A percentile compares a stretch with the other conserved stretches of the same genome.
Evolutionary conservation across 2,113 vertebrate genomes (phyloP).

Genomic region (Myrmecobius fasciatus): DNA sequence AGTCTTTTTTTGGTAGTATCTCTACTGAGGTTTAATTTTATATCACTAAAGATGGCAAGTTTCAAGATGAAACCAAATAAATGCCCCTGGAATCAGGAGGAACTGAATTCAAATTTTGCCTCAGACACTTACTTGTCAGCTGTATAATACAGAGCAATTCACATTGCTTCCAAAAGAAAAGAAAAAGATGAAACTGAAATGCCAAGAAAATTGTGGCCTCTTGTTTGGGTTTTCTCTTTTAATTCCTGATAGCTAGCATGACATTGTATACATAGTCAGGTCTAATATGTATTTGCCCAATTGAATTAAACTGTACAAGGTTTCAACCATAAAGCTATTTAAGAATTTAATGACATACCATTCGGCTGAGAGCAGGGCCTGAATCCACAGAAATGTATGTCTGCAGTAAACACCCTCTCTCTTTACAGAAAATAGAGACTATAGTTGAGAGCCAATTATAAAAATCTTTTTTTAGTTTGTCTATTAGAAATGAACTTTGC

Average conservation of each 20-base stretch:
- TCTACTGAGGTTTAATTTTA: background rate
- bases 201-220: background rate
- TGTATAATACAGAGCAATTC: background rate
- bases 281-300: background rate
- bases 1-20: background rate
- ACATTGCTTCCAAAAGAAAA: background rate
- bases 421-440: background rate
- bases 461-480: background rate
- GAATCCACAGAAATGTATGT: background rate
- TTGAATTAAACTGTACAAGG: background rate
- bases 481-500: background rate
- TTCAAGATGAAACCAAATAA: background rate
- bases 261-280: background rate
- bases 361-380: background rate
- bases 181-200: background rate
- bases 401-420: background rate
- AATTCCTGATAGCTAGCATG: background rate
- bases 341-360: slow-evolving; percentile 8
- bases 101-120: background rate
- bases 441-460: background rate
- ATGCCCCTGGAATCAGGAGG: background rate
- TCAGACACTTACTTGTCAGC: background rate
- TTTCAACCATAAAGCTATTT: slow-evolving; percentile 36
- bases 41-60: background rate
- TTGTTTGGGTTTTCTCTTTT: background rate